Base-by-base conservation (phyloP, 2,797 vertebrate genomes). In the Chaetophractus vellerosus region DNA sequence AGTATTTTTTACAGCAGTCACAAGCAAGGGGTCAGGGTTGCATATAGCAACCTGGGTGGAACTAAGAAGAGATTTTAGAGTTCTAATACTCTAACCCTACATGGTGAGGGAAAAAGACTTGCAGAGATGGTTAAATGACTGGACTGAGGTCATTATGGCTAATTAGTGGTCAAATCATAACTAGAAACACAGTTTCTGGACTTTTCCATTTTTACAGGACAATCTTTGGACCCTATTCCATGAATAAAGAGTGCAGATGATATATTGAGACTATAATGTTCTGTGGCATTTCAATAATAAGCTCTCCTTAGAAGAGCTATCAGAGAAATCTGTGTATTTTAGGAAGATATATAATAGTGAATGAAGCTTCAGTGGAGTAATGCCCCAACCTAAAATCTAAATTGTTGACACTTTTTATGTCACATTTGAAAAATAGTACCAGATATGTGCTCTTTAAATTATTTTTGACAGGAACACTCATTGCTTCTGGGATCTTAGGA, bases 351-450 rank as follows among this genome's bases (percentile, higher is more conserved):
- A 23, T 15, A 69, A 59, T 23, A 64, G 4, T 26, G 41, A 88
- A 33, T 31, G 28, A 86, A 41, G 68, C 72, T 75, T 18, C 19
- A 68, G 6, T 7, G 24, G 16, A 83, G n/a, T 10, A 52, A 36
- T 26, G 57, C 2, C 50, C 38, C 31, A 33, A 19, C 45, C 10
- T 59, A 55, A 66, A 93, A 75, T 6, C 19, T 24, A 36, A 76
- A 90, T 33, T 68, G 36, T 63, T 52, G 19, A 48, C 38, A 28
- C 26, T 72, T 72, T 33, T 45, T 72, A 45, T 45, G 26, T 45
- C 93, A 74, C 90, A 48, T 88, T 85, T 92, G 72, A 92, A 82
- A 93, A 83, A 79, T 4, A 88, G 19, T 23, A 26, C 18, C 64
- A 81, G 69, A 75, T 50, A 81, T 0, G 15, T 63, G 95, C 68